Evolutionary conservation across 2,113 vertebrate genomes (phyloP).

Genomic region (Catagonus wagneri): DNA sequence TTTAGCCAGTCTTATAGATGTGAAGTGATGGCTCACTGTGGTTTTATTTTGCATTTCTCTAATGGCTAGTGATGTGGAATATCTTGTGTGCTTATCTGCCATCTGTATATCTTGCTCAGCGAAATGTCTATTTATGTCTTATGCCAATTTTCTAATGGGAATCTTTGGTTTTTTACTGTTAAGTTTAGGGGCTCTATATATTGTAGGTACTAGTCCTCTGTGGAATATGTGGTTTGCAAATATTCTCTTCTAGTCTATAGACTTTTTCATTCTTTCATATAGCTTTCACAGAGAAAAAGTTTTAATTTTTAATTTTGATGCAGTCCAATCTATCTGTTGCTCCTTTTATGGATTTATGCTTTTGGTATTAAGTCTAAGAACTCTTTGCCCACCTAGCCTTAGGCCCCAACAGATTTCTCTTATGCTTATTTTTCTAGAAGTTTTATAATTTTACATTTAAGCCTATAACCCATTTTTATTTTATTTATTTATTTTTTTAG

Average conservation of each 20-base stretch:
- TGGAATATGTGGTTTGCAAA: neutral
- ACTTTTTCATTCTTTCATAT: neutral
- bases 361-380: neutral
- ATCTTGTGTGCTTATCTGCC: neutral
- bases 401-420: neutral
- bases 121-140: neutral
- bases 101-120: neutral
- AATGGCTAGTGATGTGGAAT: neutral
- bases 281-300: neutral
- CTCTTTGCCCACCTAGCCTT: neutral
- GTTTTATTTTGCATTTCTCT: neutral
- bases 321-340: neutral
- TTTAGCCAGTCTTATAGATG: neutral
- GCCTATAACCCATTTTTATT: neutral
- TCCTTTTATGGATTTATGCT: neutral
- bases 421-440: neutral
- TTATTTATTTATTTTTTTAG: too few species aligned
- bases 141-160: neutral
- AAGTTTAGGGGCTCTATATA: neutral
- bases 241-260: neutral
- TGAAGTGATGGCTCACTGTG: neutral
- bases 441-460: neutral
- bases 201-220: neutral
- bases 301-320: neutral
- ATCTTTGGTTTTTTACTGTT: neutral